Conservation (phyloP, 2,888 invertebrate species). For the Drosophila lacicola region DNA sequence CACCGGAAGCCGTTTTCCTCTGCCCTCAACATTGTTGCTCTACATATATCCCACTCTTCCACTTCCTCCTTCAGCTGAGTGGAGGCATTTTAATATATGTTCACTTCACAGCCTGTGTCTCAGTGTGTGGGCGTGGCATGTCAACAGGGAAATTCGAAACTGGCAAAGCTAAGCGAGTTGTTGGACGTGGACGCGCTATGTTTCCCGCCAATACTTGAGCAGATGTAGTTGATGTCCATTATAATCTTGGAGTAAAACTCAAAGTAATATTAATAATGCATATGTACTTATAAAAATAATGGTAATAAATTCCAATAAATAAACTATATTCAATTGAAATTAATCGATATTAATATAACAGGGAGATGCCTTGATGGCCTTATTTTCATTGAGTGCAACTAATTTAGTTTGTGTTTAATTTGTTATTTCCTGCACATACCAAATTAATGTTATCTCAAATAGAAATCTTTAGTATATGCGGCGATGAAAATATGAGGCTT, state of each 20-base stretch:
- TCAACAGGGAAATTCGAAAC: constrained; percentile 20
- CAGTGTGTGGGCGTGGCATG: constrained; percentile 27
- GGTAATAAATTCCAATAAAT: no score
- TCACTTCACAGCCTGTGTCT: constrained; percentile 21
- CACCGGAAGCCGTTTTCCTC: constrained; percentile 20
- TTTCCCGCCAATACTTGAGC: background rate
- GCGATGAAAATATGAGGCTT: no score
- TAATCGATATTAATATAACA: no score
- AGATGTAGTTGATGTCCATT: background rate
- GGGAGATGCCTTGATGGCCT: no score
- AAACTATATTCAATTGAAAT: no score
- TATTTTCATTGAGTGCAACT: background rate
- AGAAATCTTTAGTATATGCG: background rate
- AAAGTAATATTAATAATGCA: no score
- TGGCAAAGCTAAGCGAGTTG: constrained; percentile 5
- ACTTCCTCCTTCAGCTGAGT: constrained; percentile 16
- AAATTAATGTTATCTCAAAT: background rate
- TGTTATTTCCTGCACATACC: background rate
- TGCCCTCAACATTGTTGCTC: constrained; percentile 16
- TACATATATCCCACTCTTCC: constrained; percentile 36
- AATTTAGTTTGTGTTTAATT: background rate
- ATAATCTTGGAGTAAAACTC: background rate
- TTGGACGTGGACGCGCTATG: background rate
- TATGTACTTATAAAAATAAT: no score
- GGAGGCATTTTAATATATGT: constrained; percentile 63